A percentile compares a stretch with the other conserved stretches of the same genome.
Conservation (phyloP, 2,113 vertebrate species). For the Psettodes erumei region DNA sequence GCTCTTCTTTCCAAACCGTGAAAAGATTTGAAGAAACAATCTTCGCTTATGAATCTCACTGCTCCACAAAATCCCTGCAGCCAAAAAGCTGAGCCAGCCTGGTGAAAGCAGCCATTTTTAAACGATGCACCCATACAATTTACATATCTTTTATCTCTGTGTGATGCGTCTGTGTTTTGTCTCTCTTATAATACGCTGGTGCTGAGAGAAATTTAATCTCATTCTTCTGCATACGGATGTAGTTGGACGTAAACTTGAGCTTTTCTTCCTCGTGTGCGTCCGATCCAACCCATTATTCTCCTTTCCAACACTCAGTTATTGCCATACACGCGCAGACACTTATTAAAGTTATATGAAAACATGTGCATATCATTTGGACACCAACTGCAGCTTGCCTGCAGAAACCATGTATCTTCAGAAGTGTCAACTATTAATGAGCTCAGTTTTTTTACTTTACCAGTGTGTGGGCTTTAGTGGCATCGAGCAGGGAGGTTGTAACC, state of each 20-base stretch:
- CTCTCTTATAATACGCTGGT: neutral
- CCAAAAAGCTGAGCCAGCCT: neutral
- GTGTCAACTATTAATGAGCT: conserved; percentile 1
- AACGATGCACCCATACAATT: neutral
- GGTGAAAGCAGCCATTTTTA: neutral
- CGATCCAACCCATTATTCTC: neutral
- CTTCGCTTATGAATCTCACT: neutral
- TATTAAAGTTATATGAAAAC: neutral
- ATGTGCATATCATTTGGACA: neutral
- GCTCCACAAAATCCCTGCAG: neutral
- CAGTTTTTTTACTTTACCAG: no score
- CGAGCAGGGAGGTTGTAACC: no score
- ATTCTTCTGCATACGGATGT: neutral
- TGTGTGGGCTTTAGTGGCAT: no score
- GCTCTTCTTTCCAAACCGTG: neutral
- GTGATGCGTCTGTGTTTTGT: neutral
- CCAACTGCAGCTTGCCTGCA: neutral
- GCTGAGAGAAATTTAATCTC: neutral
- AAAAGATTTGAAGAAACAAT: neutral
- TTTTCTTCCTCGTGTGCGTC: neutral
- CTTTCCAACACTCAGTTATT: neutral
- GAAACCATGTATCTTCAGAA: neutral
- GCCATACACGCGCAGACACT: neutral
- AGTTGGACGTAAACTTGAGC: neutral
- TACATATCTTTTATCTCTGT: neutral